A percentile compares a stretch with the other conserved stretches of the same genome.
Evolutionary conservation across 2,888 invertebrate genomes (phyloP).

Genomic region (Lasioglossum lativentre): DNA sequence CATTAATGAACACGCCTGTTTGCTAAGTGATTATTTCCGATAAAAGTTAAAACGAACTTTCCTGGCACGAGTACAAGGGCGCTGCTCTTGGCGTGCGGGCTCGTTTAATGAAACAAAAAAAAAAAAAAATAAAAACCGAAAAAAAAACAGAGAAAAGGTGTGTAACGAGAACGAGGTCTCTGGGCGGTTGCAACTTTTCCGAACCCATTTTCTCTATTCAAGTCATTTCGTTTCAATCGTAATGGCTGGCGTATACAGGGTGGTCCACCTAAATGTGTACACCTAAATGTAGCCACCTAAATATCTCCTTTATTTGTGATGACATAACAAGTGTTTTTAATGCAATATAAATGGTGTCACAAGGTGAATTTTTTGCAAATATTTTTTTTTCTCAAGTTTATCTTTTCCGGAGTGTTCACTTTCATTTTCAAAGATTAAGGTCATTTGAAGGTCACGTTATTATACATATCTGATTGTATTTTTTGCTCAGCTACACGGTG

Average conservation of each 20-base stretch:
- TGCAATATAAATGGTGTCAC: no score
- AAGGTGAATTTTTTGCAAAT: no score
- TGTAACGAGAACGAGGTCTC: slow-evolving; percentile 15
- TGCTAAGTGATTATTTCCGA: slow-evolving; percentile 50
- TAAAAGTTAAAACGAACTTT: slow-evolving; percentile 51
- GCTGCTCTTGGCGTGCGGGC: background rate
- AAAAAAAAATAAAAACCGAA: slow-evolving; percentile 15
- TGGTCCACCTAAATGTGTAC: no score
- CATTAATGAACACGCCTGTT: slow-evolving; percentile 46
- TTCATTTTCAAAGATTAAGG: no score
- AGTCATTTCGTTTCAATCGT: slow-evolving; percentile 34
- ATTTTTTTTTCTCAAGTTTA: no score
- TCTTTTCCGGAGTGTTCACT: no score
- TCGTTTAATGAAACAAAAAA: slow-evolving; percentile 44
- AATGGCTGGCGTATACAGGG: background rate
- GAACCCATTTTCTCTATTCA: slow-evolving; percentile 21
- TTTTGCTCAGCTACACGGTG: no score
- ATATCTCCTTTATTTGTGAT: no score
- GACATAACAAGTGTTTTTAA: no score
- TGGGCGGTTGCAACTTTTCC: slow-evolving; percentile 20
- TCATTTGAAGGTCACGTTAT: no score
- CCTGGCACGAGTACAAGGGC: slow-evolving; percentile 14
- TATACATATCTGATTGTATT: no score
- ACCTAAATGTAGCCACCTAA: no score
- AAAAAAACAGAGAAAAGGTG: background rate